Evolutionary conservation across 2,797 vertebrate species (phyloP), one percentile per base, ranked within the genome.

Genomic region (Cottoperca gobio): DNA sequence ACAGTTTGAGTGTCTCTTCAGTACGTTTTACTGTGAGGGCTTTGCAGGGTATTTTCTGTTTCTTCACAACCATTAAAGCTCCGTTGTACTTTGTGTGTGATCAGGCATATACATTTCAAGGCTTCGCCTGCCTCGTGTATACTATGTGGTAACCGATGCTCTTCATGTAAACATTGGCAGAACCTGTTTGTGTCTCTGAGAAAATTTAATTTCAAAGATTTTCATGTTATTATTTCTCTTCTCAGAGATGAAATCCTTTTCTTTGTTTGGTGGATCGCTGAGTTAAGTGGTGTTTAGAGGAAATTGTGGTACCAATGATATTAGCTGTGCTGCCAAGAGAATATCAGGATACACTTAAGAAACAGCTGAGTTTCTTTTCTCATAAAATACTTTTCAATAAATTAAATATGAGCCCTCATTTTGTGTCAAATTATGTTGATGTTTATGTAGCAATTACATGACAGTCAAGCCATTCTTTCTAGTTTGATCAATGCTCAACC

Each of bases 391-490:
- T 71, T 73, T 74, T 52, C 66, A 62, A 53, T 16, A 73, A 33
- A 64, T 76, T 33, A 53, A 63, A 81, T 69, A 52, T 17, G 55
- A 54, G 52, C 24, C 6, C 43, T 73, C 14, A 37, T 65, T 76
- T 70, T 68, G 48, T 35, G 46, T 55, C 35, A 66, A 63, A 73
- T 78, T 7, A 61, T 42, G 21, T 9, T 17, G 10, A 61, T 64
- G 45, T 69, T 76, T 71, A 59, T 76, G 45, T 17, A 37, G 54
- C 31, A 42, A 80, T 69, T 76, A 67, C 62, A 78, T 39, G 57
- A 72, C 26, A 33, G 54, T 54, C 10, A 74, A 48, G 39, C n/a
- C 24, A 42, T 72, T 81, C 28, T 75, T 74, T 65, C 12, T 23
- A 48, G 52, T 74, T 57, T 49, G 19, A 70, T 83, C 63, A 61